Conservation (phyloP, 2,888 invertebrate genomes). For the Leptothorax acervorum region DNA sequence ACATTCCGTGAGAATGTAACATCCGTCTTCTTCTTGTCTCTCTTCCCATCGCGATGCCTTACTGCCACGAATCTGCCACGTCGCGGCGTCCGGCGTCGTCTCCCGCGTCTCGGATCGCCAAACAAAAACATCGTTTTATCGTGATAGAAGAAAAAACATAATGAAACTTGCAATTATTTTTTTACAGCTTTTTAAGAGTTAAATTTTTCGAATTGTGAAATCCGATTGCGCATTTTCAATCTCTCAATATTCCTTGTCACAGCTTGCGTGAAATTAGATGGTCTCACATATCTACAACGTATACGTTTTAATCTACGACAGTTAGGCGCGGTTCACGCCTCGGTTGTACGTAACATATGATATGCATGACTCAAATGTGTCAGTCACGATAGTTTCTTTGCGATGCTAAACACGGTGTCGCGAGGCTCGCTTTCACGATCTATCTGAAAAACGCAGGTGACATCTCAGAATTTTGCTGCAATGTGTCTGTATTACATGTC, state of each 20-base stretch:
- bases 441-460: background rate
- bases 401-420: slow-evolving; percentile 14
- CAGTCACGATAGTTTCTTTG: slow-evolving; percentile 17
- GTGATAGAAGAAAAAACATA: background rate
- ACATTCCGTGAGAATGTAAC: slow-evolving; percentile 71
- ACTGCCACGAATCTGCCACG: background rate
- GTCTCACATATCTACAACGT: background rate
- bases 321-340: background rate
- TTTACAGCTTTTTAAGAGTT: background rate
- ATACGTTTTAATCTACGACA: background rate
- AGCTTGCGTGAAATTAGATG: background rate
- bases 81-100: background rate
- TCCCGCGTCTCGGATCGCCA: background rate
- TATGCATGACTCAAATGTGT: slow-evolving; percentile 18
- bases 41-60: background rate
- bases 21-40: slow-evolving; percentile 43
- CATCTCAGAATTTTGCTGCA: background rate
- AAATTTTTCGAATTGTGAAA: background rate
- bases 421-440: background rate
- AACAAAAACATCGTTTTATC: background rate
- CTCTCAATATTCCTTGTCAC: background rate
- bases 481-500: background rate
- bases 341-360: slow-evolving; percentile 13
- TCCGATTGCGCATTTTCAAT: background rate
- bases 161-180: background rate